A percentile compares a stretch with the other conserved stretches of the same genome.
Conservation (phyloP, 1,140 invertebrate species). For the Procambarus virginalis region DNA sequence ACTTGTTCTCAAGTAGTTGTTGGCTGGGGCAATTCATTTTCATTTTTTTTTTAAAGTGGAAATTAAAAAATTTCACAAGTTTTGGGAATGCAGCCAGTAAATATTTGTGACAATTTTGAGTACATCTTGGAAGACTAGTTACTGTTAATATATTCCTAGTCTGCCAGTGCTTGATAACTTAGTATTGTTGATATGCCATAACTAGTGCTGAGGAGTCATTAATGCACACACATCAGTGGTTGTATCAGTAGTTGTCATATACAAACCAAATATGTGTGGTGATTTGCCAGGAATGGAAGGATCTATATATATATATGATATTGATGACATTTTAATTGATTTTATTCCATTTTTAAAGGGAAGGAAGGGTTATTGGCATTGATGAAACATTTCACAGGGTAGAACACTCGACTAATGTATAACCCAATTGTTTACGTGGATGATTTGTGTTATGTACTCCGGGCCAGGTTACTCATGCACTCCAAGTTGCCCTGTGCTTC, state of each 20-base stretch:
- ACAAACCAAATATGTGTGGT: conserved; percentile 14
- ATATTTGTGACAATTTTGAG: neutral
- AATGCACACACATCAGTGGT: conserved; percentile 7
- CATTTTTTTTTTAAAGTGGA: neutral
- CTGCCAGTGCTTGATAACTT: neutral
- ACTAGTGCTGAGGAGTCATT: conserved; percentile 8
- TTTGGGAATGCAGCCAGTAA: neutral
- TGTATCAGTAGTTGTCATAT: conserved; percentile 3
- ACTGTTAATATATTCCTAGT: conserved; percentile 4
- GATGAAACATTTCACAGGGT: neutral
- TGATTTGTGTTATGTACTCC: neutral
- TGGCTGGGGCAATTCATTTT: neutral
- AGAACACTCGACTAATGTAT: neutral
- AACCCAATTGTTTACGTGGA: too few relatives aligned
- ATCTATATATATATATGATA: neutral
- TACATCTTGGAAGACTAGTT: neutral
- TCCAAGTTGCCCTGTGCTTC: neutral
- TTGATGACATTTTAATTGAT: neutral
- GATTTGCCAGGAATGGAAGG: neutral
- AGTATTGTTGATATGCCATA: neutral
- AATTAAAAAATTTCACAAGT: too few relatives aligned
- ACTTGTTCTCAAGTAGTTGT: neutral
- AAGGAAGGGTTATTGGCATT: neutral
- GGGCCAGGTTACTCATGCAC: neutral
- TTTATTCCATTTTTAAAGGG: neutral